Conservation (phyloP, 2,797 vertebrate genomes). For the Premnoplex brunnescens region DNA sequence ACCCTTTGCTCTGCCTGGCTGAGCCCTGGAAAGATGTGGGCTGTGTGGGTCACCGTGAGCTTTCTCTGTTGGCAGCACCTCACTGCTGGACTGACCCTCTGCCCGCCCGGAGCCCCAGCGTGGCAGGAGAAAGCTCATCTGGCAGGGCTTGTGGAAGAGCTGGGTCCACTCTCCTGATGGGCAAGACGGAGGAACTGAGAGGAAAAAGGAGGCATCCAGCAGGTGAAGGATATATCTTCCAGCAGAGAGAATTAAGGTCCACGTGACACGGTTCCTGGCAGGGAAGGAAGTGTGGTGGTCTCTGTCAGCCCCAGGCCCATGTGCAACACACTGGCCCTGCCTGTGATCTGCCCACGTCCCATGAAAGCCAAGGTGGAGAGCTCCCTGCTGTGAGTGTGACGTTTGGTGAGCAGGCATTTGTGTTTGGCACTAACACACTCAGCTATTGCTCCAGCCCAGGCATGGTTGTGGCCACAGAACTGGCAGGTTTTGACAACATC, state of each 20-base stretch:
- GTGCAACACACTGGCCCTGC: background rate
- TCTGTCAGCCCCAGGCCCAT: background rate
- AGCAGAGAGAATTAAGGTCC: background rate
- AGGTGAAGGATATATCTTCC: background rate
- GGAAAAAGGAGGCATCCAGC: background rate
- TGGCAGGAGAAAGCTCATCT: background rate
- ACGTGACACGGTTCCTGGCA: background rate
- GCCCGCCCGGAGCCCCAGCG: fast-evolving
- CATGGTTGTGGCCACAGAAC: background rate
- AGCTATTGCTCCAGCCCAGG: background rate
- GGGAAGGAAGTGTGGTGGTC: background rate
- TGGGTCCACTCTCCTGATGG: background rate
- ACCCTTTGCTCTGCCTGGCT: constrained; percentile 11
- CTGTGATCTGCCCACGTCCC: background rate
- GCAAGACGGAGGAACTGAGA: background rate
- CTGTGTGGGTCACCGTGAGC: background rate
- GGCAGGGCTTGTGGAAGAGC: background rate
- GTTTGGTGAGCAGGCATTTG: background rate
- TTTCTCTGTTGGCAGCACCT: background rate
- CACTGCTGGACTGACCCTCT: fast-evolving
- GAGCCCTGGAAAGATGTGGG: background rate
- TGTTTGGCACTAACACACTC: background rate
- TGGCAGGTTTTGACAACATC: background rate
- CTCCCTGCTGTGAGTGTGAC: background rate
- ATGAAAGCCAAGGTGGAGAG: background rate